Evolutionary conservation across 2,113 vertebrate species (phyloP).

Genomic region (Felis catus): DNA sequence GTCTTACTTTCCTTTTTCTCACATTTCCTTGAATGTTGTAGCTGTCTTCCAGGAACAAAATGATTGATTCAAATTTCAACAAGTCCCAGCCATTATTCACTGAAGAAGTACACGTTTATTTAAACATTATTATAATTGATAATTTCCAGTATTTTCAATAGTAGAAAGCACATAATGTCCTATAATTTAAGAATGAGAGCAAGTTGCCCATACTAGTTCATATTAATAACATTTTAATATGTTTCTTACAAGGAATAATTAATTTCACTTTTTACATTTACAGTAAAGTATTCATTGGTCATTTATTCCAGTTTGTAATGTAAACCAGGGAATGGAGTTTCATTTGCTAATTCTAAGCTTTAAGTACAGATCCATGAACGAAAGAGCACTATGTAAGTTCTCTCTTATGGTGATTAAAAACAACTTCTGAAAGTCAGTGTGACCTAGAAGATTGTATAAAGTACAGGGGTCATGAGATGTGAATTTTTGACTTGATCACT

Average conservation of each 20-base stretch:
- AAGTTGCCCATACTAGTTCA: not conserved
- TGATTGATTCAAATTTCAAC: not conserved
- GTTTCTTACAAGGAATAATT: not conserved
- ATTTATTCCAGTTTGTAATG: conserved; percentile 17
- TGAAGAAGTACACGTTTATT: not conserved
- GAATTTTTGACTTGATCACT: not conserved
- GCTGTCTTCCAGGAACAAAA: not conserved
- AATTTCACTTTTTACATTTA: not conserved
- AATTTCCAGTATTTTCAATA: not conserved
- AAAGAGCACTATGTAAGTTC: not conserved
- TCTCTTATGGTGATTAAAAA: not conserved
- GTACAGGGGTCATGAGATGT: not conserved
- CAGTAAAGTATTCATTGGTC: not conserved
- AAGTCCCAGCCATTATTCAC: not conserved
- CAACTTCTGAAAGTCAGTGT: not conserved
- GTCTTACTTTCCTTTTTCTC: not conserved
- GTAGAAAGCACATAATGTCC: not conserved
- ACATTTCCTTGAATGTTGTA: not conserved
- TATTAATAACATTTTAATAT: not conserved
- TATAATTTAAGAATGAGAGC: not conserved
- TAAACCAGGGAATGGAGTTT: not conserved
- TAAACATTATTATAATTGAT: not conserved
- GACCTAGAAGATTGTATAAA: not conserved
- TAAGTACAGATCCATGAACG: not conserved
- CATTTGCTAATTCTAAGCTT: not conserved